phyloP scores from a whole-genome alignment of 1,140 invertebrate species.

The Rhyzopertha dominica region DNA sequence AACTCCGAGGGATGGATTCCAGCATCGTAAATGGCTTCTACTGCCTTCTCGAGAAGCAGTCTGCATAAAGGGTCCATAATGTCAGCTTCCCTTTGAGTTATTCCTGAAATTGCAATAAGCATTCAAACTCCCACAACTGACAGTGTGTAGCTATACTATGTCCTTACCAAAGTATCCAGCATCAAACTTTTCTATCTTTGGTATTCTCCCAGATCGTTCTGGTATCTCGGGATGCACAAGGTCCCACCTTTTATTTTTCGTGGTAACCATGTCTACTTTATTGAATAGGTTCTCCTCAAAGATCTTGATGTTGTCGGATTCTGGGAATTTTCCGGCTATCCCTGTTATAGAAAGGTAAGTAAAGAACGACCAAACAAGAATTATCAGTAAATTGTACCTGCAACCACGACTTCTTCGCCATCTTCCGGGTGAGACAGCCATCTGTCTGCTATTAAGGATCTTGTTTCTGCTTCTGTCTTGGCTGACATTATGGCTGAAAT shows the following conservation, averaged over 20 bases:
- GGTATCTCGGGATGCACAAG: conserved; percentile 60
- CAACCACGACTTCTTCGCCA: no score
- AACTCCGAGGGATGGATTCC: conserved; percentile 58
- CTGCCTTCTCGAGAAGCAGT: conserved; percentile 75
- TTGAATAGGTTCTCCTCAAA: conserved; percentile 18
- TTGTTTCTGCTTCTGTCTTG: no score
- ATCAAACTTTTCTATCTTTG: conserved; percentile 74
- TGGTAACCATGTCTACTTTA: conserved; percentile 66
- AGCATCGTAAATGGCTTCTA: conserved; percentile 80
- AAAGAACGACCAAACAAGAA: no score
- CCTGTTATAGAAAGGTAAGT: no score
- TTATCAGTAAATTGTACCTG: no score
- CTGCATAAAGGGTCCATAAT: conserved; percentile 84
- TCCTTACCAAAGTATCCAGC: conserved; percentile 65
- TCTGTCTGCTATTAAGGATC: no score
- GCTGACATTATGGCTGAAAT: no score
- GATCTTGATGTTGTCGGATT: conserved; percentile 14
- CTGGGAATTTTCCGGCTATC: conserved; percentile 16
- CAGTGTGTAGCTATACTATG: no score
- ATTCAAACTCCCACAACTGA: no score
- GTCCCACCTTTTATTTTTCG: conserved; percentile 70
- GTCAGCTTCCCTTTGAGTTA: conserved; percentile 76
- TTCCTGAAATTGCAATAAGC: no score
- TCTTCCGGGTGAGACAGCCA: no score
- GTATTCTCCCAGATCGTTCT: conserved; percentile 71